These are phyloP conservation scores for Sphaerophoria taeniata DNA, from an alignment of 2,888 invertebrate genomes.

Conservation along the genomic window DNA sequence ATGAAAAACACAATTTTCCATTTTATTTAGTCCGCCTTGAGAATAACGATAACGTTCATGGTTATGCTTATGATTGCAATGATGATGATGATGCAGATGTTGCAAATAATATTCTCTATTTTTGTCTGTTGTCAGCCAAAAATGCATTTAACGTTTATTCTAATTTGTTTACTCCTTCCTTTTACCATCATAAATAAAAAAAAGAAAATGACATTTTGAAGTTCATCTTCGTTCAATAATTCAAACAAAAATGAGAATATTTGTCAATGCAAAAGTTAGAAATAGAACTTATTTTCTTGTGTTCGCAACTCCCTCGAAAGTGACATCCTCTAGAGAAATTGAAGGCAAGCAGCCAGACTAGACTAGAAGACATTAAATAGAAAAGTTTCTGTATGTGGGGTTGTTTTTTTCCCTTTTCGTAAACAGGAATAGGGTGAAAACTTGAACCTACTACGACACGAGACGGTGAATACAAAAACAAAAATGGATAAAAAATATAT, in stretches of 20 bases:
- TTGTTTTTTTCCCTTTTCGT: not conserved
- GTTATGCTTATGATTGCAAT: conserved; percentile 48
- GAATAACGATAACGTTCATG: conserved; percentile 52
- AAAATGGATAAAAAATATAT: not conserved
- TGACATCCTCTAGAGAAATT: conserved; percentile 14
- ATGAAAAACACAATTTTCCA: conserved; percentile 56
- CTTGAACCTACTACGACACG: conserved; percentile 24
- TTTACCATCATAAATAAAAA: not conserved
- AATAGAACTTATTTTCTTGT: conserved; percentile 24
- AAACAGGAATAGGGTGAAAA: conserved; percentile 49
- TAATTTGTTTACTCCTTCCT: not conserved
- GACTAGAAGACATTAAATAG: conserved; percentile 48
- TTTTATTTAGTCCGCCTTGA: conserved; percentile 46
- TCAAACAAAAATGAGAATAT: conserved; percentile 36
- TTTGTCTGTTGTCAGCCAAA: not conserved
- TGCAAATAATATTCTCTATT: not conserved
- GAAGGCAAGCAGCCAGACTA: not conserved
- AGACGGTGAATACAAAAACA: not conserved
- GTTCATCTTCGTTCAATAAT: conserved; percentile 34
- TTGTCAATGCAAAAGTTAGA: conserved; percentile 39
- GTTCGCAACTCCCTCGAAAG: conserved; percentile 7
- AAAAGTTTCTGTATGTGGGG: conserved; percentile 23
- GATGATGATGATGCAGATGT: conserved; percentile 29
- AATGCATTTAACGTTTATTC: conserved; percentile 23
- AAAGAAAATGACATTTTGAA: not conserved